phyloP scores from a whole-genome alignment of 2,888 invertebrate genomes.

The Callinectes sapidus region DNA sequence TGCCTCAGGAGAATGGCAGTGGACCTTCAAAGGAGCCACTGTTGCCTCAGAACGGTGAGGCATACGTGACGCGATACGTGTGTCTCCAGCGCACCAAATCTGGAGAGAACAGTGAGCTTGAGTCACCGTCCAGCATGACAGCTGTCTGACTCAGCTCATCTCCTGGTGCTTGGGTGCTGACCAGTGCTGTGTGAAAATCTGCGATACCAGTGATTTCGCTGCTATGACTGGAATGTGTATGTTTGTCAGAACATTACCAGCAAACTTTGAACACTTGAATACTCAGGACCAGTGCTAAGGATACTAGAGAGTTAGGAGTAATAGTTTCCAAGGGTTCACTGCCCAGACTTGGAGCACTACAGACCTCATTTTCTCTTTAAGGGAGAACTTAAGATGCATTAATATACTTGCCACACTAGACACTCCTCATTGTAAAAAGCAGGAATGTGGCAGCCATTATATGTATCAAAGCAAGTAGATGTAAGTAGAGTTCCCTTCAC shows the following conservation, averaged over 20 bases:
- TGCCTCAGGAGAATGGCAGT: constrained; percentile 66
- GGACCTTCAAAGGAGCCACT: constrained; percentile 69
- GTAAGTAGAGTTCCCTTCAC: constrained; percentile 27
- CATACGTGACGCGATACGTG: constrained; percentile 65
- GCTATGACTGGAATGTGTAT: background rate
- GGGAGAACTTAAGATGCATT: constrained; percentile 17
- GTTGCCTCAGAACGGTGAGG: constrained; percentile 64
- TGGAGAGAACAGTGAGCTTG: constrained; percentile 57
- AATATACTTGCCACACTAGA: background rate
- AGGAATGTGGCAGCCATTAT: constrained; percentile 1
- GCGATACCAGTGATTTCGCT: background rate
- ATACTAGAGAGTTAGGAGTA: background rate
- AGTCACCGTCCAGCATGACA: constrained; percentile 61
- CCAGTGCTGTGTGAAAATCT: background rate
- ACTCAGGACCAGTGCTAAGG: constrained; percentile 28
- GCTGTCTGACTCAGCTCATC: constrained; percentile 38
- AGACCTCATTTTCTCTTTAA: background rate
- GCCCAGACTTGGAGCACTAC: background rate
- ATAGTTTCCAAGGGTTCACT: background rate
- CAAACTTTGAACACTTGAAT: background rate
- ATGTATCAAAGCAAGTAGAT: constrained; percentile 16
- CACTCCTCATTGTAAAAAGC: background rate
- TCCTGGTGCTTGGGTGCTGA: background rate
- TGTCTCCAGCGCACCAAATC: constrained; percentile 61
- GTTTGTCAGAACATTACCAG: background rate